Conservation (phyloP, 1,140 invertebrate genomes). For the Muscidifurax raptorellus region DNA sequence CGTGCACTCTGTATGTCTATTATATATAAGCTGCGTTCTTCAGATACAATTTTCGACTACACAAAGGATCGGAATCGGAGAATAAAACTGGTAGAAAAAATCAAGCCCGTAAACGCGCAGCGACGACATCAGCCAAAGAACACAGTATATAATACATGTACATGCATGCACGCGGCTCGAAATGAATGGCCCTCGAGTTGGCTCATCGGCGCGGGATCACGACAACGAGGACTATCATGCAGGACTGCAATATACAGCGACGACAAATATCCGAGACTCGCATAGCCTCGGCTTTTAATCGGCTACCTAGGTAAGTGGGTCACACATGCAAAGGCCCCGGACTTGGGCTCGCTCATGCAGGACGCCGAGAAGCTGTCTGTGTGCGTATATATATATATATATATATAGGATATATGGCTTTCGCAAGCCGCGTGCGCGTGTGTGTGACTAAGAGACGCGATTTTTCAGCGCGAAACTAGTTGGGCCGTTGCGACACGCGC, state of each 20-base stretch:
- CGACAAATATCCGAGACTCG: constrained; percentile 7
- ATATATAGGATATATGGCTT: constrained; percentile 59
- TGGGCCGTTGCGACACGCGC: constrained; percentile 65
- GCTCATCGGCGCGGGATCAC: not conserved
- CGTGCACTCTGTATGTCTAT: too few relatives aligned
- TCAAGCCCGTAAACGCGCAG: not conserved
- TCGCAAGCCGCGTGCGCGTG: constrained; percentile 31
- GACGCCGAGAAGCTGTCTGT: constrained; percentile 59
- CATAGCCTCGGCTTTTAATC: constrained; percentile 36
- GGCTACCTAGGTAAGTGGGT: constrained; percentile 62
- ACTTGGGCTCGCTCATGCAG: constrained; percentile 63
- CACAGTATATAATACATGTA: too few relatives aligned
- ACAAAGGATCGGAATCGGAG: too few relatives aligned
- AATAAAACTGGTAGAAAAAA: not conserved
- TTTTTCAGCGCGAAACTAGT: constrained; percentile 70
- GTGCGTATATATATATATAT: too few relatives aligned
- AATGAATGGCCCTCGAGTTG: not conserved
- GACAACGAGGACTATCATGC: not conserved
- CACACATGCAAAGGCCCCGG: constrained; percentile 61
- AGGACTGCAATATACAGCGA: not conserved
- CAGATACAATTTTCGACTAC: too few relatives aligned
- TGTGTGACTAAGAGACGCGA: constrained; percentile 70
- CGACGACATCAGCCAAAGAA: too few relatives aligned
- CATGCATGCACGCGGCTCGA: too few relatives aligned
- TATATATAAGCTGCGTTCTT: too few relatives aligned